These are phyloP conservation scores for Apamea anceps DNA, from an alignment of 2,888 invertebrate species.

Conservation along the genomic window DNA sequence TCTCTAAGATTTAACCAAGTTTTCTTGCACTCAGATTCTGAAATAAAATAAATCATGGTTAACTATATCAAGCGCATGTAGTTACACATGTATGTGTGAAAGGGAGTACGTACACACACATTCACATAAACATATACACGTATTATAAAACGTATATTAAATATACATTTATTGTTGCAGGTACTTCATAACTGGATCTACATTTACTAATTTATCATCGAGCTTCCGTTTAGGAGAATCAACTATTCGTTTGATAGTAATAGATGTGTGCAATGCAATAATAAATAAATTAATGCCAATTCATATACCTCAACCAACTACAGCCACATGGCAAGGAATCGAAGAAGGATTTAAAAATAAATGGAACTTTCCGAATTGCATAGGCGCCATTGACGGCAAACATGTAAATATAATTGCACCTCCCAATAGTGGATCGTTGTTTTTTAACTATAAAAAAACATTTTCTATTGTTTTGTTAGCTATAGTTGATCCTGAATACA, in stretches of 20 bases:
- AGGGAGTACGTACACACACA: conserved; percentile 49
- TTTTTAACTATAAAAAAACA: conserved; percentile 45
- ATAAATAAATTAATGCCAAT: conserved; percentile 61
- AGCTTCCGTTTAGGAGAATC: conserved; percentile 60
- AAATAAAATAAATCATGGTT: conserved; percentile 57
- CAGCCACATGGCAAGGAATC: conserved; percentile 43
- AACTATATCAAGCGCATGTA: conserved; percentile 51
- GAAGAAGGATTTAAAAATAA: conserved; percentile 50
- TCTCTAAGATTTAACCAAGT: conserved; percentile 63
- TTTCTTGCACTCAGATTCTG: conserved; percentile 64
- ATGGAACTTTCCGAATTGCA: conserved; percentile 55
- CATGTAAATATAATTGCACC: conserved; percentile 52
- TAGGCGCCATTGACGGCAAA: conserved; percentile 52
- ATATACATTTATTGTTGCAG: conserved; percentile 56
- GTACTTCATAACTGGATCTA: conserved; percentile 61
- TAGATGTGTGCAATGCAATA: conserved; percentile 62
- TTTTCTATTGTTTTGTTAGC: conserved; percentile 45
- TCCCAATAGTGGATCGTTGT: conserved; percentile 38
- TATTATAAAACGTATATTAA: conserved; percentile 31
- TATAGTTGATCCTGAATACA: conserved; percentile 44
- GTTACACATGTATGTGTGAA: conserved; percentile 45
- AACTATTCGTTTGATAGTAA: conserved; percentile 59
- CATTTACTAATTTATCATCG: conserved; percentile 60
- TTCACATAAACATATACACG: conserved; percentile 46
- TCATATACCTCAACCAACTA: conserved; percentile 53